Percentiles rank a stretch among this genome's conserved stretches.
Conservation (phyloP, 2,888 invertebrate genomes). For the Maniola hyperantus region DNA sequence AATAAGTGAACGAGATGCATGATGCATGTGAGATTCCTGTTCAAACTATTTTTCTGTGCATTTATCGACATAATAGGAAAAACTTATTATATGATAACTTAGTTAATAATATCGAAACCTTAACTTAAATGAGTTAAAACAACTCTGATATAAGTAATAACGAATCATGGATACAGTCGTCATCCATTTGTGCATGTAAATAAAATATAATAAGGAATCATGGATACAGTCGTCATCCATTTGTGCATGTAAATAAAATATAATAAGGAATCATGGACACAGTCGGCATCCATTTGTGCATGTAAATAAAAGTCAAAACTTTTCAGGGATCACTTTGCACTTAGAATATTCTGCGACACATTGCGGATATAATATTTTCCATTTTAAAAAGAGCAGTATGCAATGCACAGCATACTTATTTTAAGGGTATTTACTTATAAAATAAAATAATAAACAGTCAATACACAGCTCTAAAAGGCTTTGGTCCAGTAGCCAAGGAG, state of each 20-base stretch:
- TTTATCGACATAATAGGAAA: no score
- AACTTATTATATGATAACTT: no score
- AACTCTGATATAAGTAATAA: no score
- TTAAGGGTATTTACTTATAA: neutral
- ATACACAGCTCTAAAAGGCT: constrained; percentile 48
- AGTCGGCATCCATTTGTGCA: neutral
- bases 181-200: neutral
- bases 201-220: no score
- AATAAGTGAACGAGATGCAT: no score
- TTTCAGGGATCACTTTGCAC: neutral
- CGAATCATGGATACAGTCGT: neutral
- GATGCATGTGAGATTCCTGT: no score
- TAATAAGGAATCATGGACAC: no score
- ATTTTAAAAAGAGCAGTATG: neutral
- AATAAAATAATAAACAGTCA: constrained; percentile 42
- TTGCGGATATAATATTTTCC: neutral
- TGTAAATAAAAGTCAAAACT: neutral
- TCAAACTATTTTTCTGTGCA: no score
- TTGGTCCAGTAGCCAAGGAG: constrained; percentile 42
- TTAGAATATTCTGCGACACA: neutral
- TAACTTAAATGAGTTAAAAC: no score
- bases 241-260: no score
- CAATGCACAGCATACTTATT: neutral
- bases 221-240: neutral
- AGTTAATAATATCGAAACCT: no score